Evolutionary conservation across 2,888 invertebrate genomes (phyloP), one percentile per base, ranked within the genome.

Genomic region (Cataglyphis albicans): DNA sequence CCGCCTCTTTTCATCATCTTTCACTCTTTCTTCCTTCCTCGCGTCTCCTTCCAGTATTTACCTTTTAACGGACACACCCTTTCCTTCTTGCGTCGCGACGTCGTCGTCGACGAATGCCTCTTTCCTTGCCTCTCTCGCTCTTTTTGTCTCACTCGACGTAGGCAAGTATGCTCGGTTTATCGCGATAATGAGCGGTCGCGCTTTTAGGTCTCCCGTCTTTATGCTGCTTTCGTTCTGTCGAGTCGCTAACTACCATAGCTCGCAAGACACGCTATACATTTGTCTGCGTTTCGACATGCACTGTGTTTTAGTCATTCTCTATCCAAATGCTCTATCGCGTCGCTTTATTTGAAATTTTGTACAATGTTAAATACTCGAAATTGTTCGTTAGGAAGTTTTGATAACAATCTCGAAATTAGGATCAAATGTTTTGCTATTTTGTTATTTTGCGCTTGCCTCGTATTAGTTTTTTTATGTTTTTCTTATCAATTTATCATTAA

Each of bases 121-220:
- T 63, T 18, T 68, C 41, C 29, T 68, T 57, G 9, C 18, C 12
- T 41, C 44, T 55, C 61, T 78, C 25, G 63, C 21, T 48, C 57
- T 68, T 41, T 74, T 41, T 25, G n/a, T 44, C 41, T 59, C 3
- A 18, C n/a, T 52, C 21, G 18, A 10, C 52, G 38, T 55, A 78
- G 68, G 44, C 72, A 41, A 74, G 57, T 75, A 88, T 81, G 83
- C 75, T 57, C 63, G 68, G 87, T 86, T 88, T 88, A 87, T 70
- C 84, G 57, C 81, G 87, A 82, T 88, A 88, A 88, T 85, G 89
- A 88, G 82, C 76, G 68, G 48, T 61, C 63, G 59, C 83, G 83
- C 78, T 88, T 88, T 84, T 84, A 76, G 70, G 82, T 82, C 55
- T 68, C 67, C 44, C 29, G 18, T 70, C 10, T 25, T 5, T 38